phyloP scores from a whole-genome alignment of 2,113 vertebrate genomes.

The Actenoides hombroni region DNA sequence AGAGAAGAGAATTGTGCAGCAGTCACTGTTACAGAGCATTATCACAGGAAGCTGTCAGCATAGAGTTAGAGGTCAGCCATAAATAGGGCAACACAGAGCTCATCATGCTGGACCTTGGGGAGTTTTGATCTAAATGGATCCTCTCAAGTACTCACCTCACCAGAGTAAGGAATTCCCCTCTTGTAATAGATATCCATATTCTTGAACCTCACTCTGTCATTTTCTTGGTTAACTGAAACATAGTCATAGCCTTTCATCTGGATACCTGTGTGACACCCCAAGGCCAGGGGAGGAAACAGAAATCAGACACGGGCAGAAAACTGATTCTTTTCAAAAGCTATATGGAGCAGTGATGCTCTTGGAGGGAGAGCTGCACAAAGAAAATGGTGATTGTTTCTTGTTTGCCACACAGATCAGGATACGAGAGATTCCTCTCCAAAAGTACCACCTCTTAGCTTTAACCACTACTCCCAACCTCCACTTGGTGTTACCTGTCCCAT shows the following conservation, averaged over 20 bases:
- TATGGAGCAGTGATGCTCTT: neutral
- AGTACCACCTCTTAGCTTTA: neutral
- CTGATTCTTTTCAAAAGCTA: neutral
- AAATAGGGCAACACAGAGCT: neutral
- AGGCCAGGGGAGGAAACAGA: neutral
- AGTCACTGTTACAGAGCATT: neutral
- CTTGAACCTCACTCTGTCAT: conserved; percentile 44
- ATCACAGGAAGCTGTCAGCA: neutral
- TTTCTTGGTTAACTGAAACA: conserved; percentile 27
- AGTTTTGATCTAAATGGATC: neutral
- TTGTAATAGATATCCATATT: conserved; percentile 67
- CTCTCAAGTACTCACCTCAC: conserved; percentile 56
- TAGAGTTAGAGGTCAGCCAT: neutral
- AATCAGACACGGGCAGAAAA: neutral
- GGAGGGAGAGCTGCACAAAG: neutral
- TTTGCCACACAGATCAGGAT: neutral
- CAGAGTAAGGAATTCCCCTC: conserved; percentile 69
- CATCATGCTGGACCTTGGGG: neutral
- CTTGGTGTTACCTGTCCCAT: conserved; percentile 71
- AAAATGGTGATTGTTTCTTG: neutral
- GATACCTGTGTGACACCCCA: conserved; percentile 47
- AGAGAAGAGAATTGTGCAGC: neutral
- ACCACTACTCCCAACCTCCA: neutral
- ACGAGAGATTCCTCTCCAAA: neutral
- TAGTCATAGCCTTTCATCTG: conserved; percentile 55